phyloP scores from a whole-genome alignment of 1,140 invertebrate genomes.

The Manduca sexta region DNA sequence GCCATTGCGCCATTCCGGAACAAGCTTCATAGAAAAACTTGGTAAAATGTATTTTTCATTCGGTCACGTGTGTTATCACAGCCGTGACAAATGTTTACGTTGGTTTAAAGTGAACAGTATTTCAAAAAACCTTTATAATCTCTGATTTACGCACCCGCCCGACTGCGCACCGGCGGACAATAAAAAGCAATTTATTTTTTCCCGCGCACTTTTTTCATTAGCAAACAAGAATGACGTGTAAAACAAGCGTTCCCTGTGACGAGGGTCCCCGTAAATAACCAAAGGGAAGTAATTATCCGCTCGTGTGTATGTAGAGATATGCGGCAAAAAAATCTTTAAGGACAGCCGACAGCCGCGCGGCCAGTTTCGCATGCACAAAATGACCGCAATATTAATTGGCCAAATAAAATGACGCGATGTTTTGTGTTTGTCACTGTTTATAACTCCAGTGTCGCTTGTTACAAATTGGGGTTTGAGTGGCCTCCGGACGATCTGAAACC shows the following conservation, averaged over 20 bases:
- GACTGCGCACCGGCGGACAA: conserved; percentile 39
- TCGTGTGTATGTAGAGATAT: conserved; percentile 26
- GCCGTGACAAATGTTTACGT: conserved; percentile 31
- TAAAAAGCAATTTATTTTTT: conserved; percentile 60
- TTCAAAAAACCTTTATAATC: conserved; percentile 40
- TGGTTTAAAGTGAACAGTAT: conserved; percentile 31
- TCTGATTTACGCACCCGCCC: conserved; percentile 48
- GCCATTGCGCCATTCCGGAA: no score
- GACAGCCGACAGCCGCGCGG: background rate
- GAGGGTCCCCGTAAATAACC: conserved; percentile 60
- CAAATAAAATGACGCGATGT: no score
- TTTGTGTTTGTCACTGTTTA: no score
- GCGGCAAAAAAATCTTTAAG: conserved; percentile 7
- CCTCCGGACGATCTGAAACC: no score
- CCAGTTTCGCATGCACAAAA: background rate
- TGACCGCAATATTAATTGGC: no score
- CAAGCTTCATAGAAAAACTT: no score
- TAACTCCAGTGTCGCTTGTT: no score
- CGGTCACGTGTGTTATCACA: conserved; percentile 21
- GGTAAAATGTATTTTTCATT: background rate
- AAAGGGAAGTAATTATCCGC: conserved; percentile 53
- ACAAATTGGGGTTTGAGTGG: no score
- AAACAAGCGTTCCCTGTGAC: conserved; percentile 54
- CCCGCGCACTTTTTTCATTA: conserved; percentile 60
- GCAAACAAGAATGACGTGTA: conserved; percentile 60